Evolutionary conservation across 2,113 vertebrate genomes (phyloP).

Genomic region (Oreochromis niloticus): DNA sequence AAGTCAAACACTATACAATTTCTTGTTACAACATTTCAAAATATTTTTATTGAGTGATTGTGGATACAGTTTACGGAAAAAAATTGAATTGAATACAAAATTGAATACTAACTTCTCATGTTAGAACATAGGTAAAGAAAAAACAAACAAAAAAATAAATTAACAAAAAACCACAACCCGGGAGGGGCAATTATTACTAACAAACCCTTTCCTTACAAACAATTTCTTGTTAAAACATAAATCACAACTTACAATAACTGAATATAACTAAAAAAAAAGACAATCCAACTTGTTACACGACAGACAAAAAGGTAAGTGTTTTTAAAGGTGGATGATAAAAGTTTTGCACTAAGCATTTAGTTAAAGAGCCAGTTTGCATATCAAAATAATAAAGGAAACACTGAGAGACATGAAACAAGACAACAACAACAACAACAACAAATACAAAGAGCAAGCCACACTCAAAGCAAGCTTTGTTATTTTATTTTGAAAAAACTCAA

Average conservation of each 20-base stretch:
- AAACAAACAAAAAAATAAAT: neutral
- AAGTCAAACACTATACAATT: neutral
- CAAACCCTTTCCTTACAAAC: neutral
- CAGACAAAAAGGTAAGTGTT: neutral
- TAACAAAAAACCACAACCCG: neutral
- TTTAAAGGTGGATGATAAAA: neutral
- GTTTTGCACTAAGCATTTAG: neutral
- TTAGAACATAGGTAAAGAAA: neutral
- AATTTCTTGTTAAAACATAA: neutral
- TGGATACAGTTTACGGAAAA: neutral
- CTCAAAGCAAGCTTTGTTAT: slow-evolving; percentile 1
- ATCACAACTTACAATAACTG: neutral
- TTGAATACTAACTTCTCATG: neutral
- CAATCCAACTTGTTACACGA: neutral
- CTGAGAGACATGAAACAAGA: neutral
- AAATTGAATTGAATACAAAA: neutral
- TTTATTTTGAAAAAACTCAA: slow-evolving; percentile 16
- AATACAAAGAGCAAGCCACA: neutral
- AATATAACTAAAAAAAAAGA: neutral
- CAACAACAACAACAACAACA: neutral
- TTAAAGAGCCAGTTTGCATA: neutral
- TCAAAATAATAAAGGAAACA: neutral
- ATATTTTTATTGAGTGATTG: neutral
- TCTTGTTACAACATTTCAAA: neutral
- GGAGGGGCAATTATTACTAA: neutral